Percentiles rank a stretch among this genome's conserved stretches.
These are phyloP conservation scores for Rhegmatorhina hoffmannsi DNA, from an alignment of 2,113 vertebrate genomes.

Conservation along the genomic window DNA sequence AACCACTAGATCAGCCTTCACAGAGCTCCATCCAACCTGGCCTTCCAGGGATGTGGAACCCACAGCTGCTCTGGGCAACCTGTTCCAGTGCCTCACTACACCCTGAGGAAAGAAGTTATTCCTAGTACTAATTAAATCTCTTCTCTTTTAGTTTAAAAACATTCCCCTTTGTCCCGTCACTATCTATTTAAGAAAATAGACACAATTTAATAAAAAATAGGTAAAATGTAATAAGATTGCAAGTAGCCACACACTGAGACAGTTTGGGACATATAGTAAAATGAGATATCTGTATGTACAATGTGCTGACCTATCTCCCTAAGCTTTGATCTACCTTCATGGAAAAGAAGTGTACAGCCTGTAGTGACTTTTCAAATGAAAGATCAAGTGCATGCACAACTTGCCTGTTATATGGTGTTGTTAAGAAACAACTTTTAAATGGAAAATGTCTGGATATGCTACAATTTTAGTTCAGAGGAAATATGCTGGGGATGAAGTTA, in stretches of 20 bases:
- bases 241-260: background rate
- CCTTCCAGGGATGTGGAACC: background rate
- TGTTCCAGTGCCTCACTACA: background rate
- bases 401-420: background rate
- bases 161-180: background rate
- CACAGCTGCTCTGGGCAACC: background rate
- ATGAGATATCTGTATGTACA: background rate
- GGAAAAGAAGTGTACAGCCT: background rate
- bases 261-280: background rate
- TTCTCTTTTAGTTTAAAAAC: background rate
- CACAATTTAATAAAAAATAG: background rate
- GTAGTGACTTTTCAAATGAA: background rate
- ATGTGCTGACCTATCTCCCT: background rate
- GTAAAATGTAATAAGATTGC: background rate
- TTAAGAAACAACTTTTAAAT: background rate
- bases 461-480: background rate
- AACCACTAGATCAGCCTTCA: background rate
- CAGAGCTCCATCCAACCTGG: too few species aligned
- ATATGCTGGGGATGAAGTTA: background rate
- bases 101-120: background rate
- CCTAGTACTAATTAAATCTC: background rate
- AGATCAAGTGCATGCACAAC: background rate
- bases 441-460: background rate
- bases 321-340: background rate
- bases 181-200: background rate